Percentiles rank a stretch among this genome's conserved stretches.
These are phyloP conservation scores for Echiichthys vipera DNA, from an alignment of 2,797 vertebrate species.

Conservation along the genomic window DNA sequence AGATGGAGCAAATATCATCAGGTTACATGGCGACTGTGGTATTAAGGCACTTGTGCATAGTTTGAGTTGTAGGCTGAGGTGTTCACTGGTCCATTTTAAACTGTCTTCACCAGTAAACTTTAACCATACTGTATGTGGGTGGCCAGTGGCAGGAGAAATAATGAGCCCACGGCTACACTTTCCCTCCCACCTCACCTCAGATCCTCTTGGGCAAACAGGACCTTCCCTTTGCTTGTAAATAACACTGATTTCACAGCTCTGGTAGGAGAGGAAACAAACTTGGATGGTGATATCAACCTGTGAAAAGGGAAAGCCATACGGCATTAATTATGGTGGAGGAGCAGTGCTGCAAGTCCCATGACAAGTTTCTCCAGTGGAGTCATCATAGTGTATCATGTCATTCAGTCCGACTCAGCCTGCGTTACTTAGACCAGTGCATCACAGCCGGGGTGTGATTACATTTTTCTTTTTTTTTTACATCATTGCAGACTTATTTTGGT, in stretches of 20 bases:
- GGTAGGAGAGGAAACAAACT: slow-evolving; percentile 21
- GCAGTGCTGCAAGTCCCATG: slow-evolving; percentile 27
- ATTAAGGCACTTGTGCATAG: background rate
- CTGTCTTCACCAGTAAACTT: slow-evolving; percentile 13
- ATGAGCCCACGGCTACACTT: slow-evolving; percentile 25
- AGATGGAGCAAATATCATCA: background rate
- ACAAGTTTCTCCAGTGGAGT: slow-evolving; percentile 1
- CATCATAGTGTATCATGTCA: background rate
- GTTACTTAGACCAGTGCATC: background rate
- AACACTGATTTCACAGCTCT: slow-evolving; percentile 46
- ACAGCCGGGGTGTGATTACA: background rate
- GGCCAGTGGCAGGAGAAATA: slow-evolving; percentile 31
- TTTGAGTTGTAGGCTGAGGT: slow-evolving; percentile 3
- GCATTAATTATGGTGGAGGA: slow-evolving; percentile 47
- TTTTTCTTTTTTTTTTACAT: background rate
- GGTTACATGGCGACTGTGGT: background rate
- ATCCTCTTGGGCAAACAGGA: slow-evolving; percentile 32
- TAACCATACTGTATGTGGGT: slow-evolving; percentile 29
- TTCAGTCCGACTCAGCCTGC: background rate
- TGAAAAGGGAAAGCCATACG: slow-evolving; percentile 49
- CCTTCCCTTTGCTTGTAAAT: slow-evolving; percentile 14
- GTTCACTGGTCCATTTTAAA: slow-evolving; percentile 25
- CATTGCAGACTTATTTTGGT: background rate
- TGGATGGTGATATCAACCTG: slow-evolving; percentile 27
- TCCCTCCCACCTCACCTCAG: slow-evolving; percentile 37